Evolutionary conservation across 2,113 vertebrate species (phyloP).

Genomic region (Dipodomys stephensi): DNA sequence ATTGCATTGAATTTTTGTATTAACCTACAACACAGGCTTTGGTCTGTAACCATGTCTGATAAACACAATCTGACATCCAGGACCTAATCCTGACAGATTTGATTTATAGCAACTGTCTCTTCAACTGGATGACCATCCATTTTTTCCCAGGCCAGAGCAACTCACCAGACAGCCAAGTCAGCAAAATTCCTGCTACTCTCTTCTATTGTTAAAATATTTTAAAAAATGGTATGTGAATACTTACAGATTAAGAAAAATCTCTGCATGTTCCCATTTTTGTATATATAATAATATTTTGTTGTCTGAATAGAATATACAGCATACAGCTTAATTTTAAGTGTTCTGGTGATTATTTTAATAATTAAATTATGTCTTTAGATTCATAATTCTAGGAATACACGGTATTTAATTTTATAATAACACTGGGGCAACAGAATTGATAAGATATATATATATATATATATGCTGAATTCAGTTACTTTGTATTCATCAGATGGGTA

Average conservation of each 20-base stretch:
- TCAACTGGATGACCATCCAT: slow-evolving; percentile 42
- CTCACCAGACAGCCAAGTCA: slow-evolving; percentile 36
- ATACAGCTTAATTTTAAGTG: background rate
- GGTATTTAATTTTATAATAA: background rate
- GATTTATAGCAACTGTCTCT: slow-evolving; percentile 77
- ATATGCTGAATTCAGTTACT: background rate
- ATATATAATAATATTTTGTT: background rate
- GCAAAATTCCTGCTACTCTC: background rate
- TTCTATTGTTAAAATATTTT: background rate
- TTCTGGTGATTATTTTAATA: too few species aligned
- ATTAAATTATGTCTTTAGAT: background rate
- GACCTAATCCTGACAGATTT: slow-evolving; percentile 60
- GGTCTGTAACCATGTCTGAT: slow-evolving; percentile 61
- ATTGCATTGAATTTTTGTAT: slow-evolving; percentile 50
- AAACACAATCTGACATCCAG: slow-evolving; percentile 63
- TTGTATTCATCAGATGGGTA: background rate
- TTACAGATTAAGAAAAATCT: background rate
- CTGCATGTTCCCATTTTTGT: background rate
- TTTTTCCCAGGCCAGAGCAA: slow-evolving; percentile 37
- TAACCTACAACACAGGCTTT: slow-evolving; percentile 49
- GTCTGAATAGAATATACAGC: background rate
- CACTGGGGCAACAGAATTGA: background rate
- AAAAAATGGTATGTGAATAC: background rate
- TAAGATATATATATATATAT: background rate
- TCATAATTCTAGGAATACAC: background rate